Percentiles rank a stretch among this genome's conserved stretches.
Evolutionary conservation across 2,888 invertebrate species (phyloP).

Genomic region (Xanthostigma xanthostigma): DNA sequence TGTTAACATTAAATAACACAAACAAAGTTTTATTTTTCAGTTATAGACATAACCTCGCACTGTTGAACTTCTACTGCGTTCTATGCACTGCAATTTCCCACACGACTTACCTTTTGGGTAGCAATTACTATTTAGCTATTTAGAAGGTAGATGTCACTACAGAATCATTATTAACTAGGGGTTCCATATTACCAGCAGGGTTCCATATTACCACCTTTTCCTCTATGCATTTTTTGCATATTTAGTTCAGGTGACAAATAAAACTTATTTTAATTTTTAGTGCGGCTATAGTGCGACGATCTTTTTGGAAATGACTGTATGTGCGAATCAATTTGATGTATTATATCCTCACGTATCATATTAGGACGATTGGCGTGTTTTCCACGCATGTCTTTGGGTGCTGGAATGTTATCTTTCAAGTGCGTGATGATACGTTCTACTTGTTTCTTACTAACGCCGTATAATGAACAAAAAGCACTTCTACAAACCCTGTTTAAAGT

Average conservation of each 20-base stretch:
- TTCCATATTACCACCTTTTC: no score
- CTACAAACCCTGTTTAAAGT: slow-evolving; percentile 2
- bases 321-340: slow-evolving; percentile 6
- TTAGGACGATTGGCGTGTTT: slow-evolving; percentile 10
- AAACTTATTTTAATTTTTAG: slow-evolving; percentile 9
- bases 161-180: no score
- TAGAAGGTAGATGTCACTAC: no score
- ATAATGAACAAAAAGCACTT: slow-evolving; percentile 3
- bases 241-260: slow-evolving; percentile 13
- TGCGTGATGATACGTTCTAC: slow-evolving; percentile 5
- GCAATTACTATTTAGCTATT: no score
- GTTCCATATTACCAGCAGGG: no score
- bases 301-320: slow-evolving; percentile 7
- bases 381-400: slow-evolving; percentile 8
- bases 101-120: no score
- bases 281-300: slow-evolving; percentile 8
- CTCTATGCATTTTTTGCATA: no score
- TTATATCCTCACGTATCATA: slow-evolving; percentile 8
- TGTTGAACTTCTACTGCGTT: no score
- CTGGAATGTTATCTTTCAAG: slow-evolving; percentile 2
- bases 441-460: slow-evolving; percentile 5
- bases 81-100: no score
- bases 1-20: no score
- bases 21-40: no score
- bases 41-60: no score